phyloP scores from a whole-genome alignment of 2,113 vertebrate species.

The Abramis brama region DNA sequence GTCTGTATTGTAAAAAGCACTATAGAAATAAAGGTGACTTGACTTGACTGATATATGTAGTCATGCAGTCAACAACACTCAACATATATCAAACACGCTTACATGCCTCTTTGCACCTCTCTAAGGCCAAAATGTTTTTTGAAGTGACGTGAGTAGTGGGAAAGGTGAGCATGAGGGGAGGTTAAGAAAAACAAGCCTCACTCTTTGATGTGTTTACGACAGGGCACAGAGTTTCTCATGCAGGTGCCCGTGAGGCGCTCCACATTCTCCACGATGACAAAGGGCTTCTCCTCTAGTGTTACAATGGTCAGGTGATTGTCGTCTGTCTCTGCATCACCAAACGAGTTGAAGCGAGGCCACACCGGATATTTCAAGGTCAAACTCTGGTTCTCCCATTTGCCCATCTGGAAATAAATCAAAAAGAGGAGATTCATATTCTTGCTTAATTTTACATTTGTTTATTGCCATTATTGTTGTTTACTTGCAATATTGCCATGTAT shows the following conservation, averaged over 20 bases:
- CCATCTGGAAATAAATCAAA: slow-evolving; percentile 81
- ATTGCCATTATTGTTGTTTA: not conserved
- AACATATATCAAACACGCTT: slow-evolving; percentile 52
- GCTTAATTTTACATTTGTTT: not conserved
- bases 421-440: not conserved
- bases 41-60: not conserved
- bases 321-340: slow-evolving; percentile 87
- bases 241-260: slow-evolving; percentile 94
- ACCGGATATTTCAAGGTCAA: slow-evolving; percentile 92
- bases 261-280: slow-evolving; percentile 96
- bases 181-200: slow-evolving; percentile 70
- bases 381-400: slow-evolving; percentile 93
- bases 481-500: slow-evolving; percentile 8
- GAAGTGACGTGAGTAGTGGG: slow-evolving; percentile 11
- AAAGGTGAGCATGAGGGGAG: not conserved
- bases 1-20: no score
- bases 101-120: not conserved
- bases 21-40: no score
- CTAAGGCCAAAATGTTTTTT: not conserved
- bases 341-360: slow-evolving; percentile 95
- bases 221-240: slow-evolving; percentile 95
- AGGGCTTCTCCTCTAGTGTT: slow-evolving; percentile 97
- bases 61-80: slow-evolving; percentile 45
- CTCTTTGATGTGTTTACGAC: slow-evolving; percentile 94
- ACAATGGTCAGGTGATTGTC: slow-evolving; percentile 97